These are phyloP conservation scores for Lasioglossum morio DNA, from an alignment of 2,888 invertebrate species.

Conservation along the genomic window DNA sequence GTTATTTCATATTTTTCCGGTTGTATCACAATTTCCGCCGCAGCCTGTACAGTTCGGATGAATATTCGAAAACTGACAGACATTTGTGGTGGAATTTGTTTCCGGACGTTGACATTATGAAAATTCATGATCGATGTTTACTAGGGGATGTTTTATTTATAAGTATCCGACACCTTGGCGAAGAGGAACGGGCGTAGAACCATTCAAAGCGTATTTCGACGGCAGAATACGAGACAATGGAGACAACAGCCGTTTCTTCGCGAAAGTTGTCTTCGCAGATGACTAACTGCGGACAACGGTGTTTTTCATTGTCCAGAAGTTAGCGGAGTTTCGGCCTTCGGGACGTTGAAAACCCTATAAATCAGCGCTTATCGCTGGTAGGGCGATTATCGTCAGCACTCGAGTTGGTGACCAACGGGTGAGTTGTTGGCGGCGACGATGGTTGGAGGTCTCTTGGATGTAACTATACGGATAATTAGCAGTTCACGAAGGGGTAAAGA, in stretches of 20 bases:
- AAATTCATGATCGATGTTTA: background rate
- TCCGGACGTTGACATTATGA: background rate
- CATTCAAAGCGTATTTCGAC: background rate
- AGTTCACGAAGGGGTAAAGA: constrained; percentile 56
- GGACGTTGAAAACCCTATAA: constrained; percentile 60
- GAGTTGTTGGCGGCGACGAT: background rate
- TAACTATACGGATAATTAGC: constrained; percentile 65
- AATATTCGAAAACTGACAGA: background rate
- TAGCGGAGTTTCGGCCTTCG: constrained; percentile 20
- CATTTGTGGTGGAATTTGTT: background rate
- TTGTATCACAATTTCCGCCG: no score
- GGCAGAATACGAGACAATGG: background rate
- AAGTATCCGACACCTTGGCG: background rate
- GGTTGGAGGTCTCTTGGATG: constrained; percentile 28
- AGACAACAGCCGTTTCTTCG: constrained; percentile 2
- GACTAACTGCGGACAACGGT: constrained; percentile 35
- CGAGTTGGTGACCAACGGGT: background rate
- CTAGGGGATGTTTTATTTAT: background rate
- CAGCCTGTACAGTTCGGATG: background rate
- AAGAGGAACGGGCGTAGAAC: background rate
- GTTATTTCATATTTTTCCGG: no score
- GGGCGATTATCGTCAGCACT: constrained; percentile 66
- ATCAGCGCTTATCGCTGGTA: constrained; percentile 63
- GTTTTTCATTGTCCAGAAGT: constrained; percentile 56
- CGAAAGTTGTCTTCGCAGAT: constrained; percentile 27